Evolutionary conservation across 2,113 vertebrate species (phyloP).

Genomic region (Cinclus cinclus): DNA sequence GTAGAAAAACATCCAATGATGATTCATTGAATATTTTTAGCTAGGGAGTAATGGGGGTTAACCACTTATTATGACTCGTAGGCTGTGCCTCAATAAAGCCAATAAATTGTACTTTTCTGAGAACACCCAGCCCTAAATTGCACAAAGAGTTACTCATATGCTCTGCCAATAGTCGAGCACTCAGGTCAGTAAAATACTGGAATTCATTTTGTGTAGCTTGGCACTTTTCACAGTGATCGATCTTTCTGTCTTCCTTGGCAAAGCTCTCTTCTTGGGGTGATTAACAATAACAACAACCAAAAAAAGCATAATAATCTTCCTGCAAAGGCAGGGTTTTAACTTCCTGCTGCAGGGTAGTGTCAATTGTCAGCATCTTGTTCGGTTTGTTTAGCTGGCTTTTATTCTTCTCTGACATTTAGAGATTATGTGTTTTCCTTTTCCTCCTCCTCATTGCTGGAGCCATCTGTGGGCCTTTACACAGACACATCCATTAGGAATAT

Average conservation of each 20-base stretch:
- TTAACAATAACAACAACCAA: background rate
- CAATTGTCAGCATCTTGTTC: constrained; percentile 23
- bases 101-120: background rate
- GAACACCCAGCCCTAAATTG: background rate
- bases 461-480: constrained; percentile 47
- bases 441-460: constrained; percentile 20
- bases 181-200: constrained; percentile 6
- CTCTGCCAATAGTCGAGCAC: background rate
- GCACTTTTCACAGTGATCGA: background rate
- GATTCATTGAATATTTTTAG: background rate
- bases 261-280: background rate
- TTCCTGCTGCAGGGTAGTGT: background rate
- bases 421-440: constrained; percentile 44
- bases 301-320: background rate
- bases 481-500: constrained; percentile 51
- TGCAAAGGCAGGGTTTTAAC: background rate
- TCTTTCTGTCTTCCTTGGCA: background rate
- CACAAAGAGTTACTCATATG: background rate
- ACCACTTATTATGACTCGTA: background rate
- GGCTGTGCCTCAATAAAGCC: background rate
- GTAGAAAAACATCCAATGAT: background rate
- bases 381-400: constrained; percentile 52
- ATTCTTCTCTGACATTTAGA: constrained; percentile 52
- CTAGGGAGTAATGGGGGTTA: background rate
- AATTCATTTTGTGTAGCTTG: background rate